Conservation (phyloP, 2,113 vertebrate genomes). For the Hiodon alosoides region DNA sequence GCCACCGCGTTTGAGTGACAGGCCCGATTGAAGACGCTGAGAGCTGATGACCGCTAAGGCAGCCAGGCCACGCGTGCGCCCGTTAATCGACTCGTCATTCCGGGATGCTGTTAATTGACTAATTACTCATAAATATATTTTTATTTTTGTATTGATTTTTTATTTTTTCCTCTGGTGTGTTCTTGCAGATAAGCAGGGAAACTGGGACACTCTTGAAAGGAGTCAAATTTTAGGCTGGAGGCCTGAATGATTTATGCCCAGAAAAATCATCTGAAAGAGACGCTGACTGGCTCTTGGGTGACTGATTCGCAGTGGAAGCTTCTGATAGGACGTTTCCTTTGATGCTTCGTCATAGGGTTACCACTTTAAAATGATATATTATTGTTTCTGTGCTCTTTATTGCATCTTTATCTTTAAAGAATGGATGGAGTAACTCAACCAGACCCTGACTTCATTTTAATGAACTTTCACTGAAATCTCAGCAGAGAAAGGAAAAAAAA, state of each 20-base stretch:
- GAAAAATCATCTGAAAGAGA: not conserved
- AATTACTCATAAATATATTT: not conserved
- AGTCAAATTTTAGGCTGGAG: not conserved
- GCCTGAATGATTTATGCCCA: not conserved
- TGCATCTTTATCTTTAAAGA: not conserved
- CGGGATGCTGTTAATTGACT: not conserved
- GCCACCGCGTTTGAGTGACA: not conserved
- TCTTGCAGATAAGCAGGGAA: constrained; percentile 2
- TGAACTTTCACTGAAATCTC: too few species aligned
- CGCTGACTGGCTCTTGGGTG: not conserved
- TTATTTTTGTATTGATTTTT: not conserved
- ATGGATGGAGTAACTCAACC: not conserved
- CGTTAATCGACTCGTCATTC: not conserved
- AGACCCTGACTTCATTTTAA: too few species aligned
- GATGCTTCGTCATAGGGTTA: not conserved
- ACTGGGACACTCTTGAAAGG: not conserved
- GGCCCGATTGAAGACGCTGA: not conserved
- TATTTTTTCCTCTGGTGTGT: not conserved
- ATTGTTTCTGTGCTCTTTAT: not conserved
- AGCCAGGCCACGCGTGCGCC: too few species aligned
- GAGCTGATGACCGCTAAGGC: not conserved
- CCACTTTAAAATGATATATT: not conserved
- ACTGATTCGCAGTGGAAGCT: not conserved
- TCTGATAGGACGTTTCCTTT: constrained; percentile 2
- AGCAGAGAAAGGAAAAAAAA: too few species aligned